Evolutionary conservation across 2,113 vertebrate genomes (phyloP), one percentile per base, ranked within the genome.

Genomic region (Chlamydotis undulata): DNA sequence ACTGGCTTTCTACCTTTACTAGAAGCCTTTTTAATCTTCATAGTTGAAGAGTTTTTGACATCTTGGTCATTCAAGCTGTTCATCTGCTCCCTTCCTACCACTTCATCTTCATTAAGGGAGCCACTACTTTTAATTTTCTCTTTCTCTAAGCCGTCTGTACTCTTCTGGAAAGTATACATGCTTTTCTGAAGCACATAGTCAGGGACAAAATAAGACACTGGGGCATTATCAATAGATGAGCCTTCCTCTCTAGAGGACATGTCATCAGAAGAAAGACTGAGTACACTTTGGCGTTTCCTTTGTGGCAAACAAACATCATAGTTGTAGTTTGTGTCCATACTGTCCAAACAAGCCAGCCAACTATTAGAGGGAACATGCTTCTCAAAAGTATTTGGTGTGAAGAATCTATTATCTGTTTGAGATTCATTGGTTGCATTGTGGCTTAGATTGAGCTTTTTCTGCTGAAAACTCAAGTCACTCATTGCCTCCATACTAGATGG

Each of bases 261-360:
- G 13, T 98, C 97, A 63, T 97, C 97, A 87, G 97, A 98, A 79
- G 97, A 97, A 24, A 97, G 88, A 85, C 94, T 97, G 33, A 98
- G 86, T 19, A 97, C 61, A 63, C 95, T 97, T 68, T 13, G 94
- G 43, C 3, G 45, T 76, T 97, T 97, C 60, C 64, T 92, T 86
- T 68, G 96, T 17, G 96, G 88, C 47, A 90, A 53, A 41, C 89
- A 91, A 33, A 82, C 17, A 4, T 96, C 56, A 0, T 96, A 93
- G 67, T 67, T 76, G 24, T 87, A 93, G 59, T 64, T 96, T 45
- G 83, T 18, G 37, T 97, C 90, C 49, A 77, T 41, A 14, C 57
- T 78, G 37, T 97, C 96, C 83, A 97, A 43, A 35, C 85, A 81
- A 83, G 96, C 90, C 87, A 97, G 35, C 97, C 96, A 94, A 18